Conservation (phyloP, 1,140 invertebrate species). For the Polypedilum vanderplanki region DNA sequence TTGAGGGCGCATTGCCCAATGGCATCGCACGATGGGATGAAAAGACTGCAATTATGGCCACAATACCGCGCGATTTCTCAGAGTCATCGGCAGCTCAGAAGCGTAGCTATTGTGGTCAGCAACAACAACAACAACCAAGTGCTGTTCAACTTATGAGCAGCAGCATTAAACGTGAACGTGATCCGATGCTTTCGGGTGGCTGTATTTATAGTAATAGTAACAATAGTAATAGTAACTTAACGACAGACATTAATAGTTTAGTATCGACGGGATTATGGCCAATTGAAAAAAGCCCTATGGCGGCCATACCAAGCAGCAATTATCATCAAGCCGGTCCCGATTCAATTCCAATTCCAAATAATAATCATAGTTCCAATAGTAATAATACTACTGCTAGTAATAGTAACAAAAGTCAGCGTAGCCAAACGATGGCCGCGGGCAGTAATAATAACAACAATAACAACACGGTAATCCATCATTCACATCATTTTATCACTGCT, state of each 20-base stretch:
- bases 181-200: slow-evolving; percentile 42
- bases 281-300: slow-evolving; percentile 40
- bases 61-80: slow-evolving; percentile 39
- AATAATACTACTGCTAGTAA: slow-evolving; percentile 35
- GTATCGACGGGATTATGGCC: slow-evolving; percentile 37
- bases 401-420: slow-evolving; percentile 28
- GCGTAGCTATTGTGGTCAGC: slow-evolving; percentile 32
- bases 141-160: slow-evolving; percentile 16
- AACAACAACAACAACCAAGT: slow-evolving; percentile 33
- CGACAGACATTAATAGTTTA: slow-evolving; percentile 33
- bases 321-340: slow-evolving; percentile 45
- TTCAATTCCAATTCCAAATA: slow-evolving; percentile 40
- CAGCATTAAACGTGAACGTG: slow-evolving; percentile 34
- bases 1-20: background rate
- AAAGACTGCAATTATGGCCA: slow-evolving; percentile 36
- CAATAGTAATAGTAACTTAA: slow-evolving; percentile 31
- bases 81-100: slow-evolving; percentile 31
- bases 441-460: too few relatives aligned
- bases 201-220: slow-evolving; percentile 32
- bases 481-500: slow-evolving; percentile 27
- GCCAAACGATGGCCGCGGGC: slow-evolving; percentile 35
- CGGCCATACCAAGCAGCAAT: slow-evolving; percentile 44
- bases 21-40: slow-evolving; percentile 39
- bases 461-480: slow-evolving; percentile 27
- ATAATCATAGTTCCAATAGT: slow-evolving; percentile 30